Percentiles rank a stretch among this genome's conserved stretches.
Conservation (phyloP, 2,797 vertebrate genomes). For the Enoplosus armatus region DNA sequence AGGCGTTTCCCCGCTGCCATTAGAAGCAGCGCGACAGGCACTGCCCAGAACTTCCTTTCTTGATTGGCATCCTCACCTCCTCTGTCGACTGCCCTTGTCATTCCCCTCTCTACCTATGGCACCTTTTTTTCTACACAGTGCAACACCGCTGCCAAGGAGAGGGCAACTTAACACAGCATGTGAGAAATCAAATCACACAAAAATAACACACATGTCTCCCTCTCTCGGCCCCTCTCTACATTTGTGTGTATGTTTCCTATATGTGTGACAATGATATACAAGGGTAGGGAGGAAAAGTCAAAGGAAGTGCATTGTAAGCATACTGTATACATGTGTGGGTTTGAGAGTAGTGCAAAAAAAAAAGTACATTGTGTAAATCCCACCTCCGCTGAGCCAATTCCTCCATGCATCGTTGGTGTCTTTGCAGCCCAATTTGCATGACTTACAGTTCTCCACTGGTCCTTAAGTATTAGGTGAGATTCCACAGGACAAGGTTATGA, state of each 20-base stretch:
- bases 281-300: slow-evolving; percentile 67
- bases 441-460: slow-evolving; percentile 78
- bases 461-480: slow-evolving; percentile 75
- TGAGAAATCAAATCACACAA: slow-evolving; percentile 62
- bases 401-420: slow-evolving; percentile 76
- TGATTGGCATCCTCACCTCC: slow-evolving; percentile 74
- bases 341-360: slow-evolving; percentile 48
- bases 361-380: slow-evolving; percentile 65
- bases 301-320: slow-evolving; percentile 73
- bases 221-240: slow-evolving; percentile 34
- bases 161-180: slow-evolving; percentile 52
- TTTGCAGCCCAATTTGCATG: slow-evolving; percentile 82
- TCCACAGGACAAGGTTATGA: slow-evolving; percentile 76
- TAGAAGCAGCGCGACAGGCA: slow-evolving; percentile 53
- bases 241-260: slow-evolving; percentile 37
- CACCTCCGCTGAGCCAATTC: slow-evolving; percentile 63
- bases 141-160: slow-evolving; percentile 58
- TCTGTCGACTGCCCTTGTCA: slow-evolving; percentile 62
- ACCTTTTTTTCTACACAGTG: slow-evolving; percentile 36
- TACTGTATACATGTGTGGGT: slow-evolving; percentile 55
- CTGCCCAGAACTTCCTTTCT: slow-evolving; percentile 59
- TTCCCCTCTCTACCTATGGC: slow-evolving; percentile 52
- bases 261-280: slow-evolving; percentile 63
- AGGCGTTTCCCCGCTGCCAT: slow-evolving; percentile 33
- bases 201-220: slow-evolving; percentile 55